Evolutionary conservation across 1,140 invertebrate species (phyloP).

Genomic region (Meloidogyne chitwoodi): DNA sequence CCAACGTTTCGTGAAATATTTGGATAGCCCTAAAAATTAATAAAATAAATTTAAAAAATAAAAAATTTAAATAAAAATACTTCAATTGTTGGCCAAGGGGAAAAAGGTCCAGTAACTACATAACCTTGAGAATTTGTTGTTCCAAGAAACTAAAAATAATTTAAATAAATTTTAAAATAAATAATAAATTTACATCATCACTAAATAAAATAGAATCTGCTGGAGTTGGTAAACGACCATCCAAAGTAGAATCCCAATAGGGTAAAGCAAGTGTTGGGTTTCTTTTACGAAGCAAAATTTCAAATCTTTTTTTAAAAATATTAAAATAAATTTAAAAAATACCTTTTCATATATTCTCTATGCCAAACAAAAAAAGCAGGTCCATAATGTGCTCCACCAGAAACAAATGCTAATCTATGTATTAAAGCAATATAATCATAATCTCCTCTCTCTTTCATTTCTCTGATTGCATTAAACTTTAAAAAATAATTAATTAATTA

Average conservation of each 20-base stretch:
- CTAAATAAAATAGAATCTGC: conserved; percentile 59
- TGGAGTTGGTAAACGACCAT: conserved; percentile 54
- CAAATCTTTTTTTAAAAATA: conserved; percentile 25
- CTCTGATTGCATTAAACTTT: conserved; percentile 56
- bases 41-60: conserved; percentile 4
- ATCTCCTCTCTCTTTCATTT: conserved; percentile 59
- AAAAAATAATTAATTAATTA: background rate
- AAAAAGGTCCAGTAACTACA: conserved; percentile 29
- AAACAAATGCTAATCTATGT: conserved; percentile 47
- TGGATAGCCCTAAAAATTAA: conserved; percentile 32
- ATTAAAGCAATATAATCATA: conserved; percentile 48
- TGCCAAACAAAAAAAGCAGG: conserved; percentile 46
- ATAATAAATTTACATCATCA: conserved; percentile 9
- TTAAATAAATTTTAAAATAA: background rate
- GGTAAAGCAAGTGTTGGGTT: conserved; percentile 41
- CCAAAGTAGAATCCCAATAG: conserved; percentile 51
- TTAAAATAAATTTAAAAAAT: no score
- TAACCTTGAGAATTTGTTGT: conserved; percentile 46
- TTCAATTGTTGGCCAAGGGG: conserved; percentile 32
- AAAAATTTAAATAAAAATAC: conserved; percentile 17
- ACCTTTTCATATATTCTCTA: conserved; percentile 42
- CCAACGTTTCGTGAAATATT: conserved; percentile 38
- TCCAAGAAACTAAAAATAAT: conserved; percentile 54
- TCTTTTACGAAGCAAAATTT: conserved; percentile 43
- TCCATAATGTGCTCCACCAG: conserved; percentile 47